These are phyloP conservation scores for Aegotheles bennettii DNA, from an alignment of 2,113 vertebrate genomes.

Conservation along the genomic window DNA sequence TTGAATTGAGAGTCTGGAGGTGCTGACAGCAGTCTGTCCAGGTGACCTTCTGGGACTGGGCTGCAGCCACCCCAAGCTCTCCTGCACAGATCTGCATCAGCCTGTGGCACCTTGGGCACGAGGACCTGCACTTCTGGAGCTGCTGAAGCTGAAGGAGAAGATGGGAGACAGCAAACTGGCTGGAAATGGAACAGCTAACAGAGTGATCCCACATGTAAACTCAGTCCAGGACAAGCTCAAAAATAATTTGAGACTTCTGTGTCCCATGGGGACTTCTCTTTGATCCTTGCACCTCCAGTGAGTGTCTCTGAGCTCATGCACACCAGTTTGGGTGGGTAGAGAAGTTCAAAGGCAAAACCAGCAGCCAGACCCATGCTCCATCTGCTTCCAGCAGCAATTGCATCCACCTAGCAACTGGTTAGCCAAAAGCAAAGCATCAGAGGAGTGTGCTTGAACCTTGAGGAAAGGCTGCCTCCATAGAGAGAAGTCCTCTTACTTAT, in stretches of 20 bases:
- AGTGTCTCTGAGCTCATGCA: too few species aligned
- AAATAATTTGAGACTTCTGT: neutral
- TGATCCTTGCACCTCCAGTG: too few species aligned
- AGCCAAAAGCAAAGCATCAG: too few species aligned
- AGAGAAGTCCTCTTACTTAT: neutral
- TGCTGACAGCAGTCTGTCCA: neutral
- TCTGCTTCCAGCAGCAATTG: too few species aligned
- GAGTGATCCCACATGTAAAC: neutral
- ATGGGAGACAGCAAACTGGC: neutral
- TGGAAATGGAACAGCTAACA: neutral
- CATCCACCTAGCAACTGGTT: too few species aligned
- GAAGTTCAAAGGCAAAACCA: too few species aligned
- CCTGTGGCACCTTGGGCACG: neutral
- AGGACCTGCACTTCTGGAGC: too few species aligned
- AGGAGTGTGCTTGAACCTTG: too few species aligned
- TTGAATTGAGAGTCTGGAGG: neutral
- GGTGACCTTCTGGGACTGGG: too few species aligned
- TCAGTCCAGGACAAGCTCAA: neutral
- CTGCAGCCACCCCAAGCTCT: neutral
- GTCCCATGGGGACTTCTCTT: too few species aligned
- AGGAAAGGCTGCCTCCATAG: neutral
- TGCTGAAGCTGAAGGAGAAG: neutral
- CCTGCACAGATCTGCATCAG: neutral
- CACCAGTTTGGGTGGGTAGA: too few species aligned
- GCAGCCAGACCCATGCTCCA: too few species aligned